Conservation (phyloP, 2,113 vertebrate species). For the Corydoras sp. region DNA sequence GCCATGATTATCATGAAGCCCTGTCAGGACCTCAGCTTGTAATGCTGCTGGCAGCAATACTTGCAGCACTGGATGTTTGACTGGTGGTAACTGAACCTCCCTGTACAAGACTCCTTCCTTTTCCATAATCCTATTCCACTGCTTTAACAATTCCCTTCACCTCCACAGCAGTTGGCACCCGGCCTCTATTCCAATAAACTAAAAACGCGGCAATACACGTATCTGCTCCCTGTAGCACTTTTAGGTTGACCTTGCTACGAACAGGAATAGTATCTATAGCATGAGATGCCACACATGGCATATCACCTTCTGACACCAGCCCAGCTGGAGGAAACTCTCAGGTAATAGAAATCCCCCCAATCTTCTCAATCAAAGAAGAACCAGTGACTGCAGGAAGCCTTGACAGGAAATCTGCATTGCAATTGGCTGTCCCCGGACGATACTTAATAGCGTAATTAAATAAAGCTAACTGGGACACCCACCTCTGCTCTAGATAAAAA, state of each 20-base stretch:
- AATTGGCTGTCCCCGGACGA: neutral
- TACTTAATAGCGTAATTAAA: slow-evolving; percentile 2
- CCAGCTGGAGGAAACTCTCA: neutral
- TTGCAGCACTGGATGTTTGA: neutral
- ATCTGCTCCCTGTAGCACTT: neutral
- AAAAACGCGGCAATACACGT: neutral
- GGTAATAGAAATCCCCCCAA: neutral
- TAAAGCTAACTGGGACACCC: neutral
- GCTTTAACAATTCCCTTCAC: neutral
- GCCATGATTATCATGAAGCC: neutral
- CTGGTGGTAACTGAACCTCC: neutral
- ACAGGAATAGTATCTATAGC: neutral
- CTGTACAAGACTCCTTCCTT: neutral
- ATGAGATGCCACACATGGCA: neutral
- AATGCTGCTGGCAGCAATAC: neutral
- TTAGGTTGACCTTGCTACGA: neutral
- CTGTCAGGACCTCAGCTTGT: neutral
- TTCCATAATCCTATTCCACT: neutral
- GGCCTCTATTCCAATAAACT: neutral
- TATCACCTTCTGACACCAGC: neutral
- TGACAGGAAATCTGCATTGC: neutral
- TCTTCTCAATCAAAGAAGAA: neutral
- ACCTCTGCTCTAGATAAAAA: neutral
- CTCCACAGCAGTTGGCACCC: neutral
- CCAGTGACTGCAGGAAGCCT: neutral